phyloP scores from a whole-genome alignment of 2,113 vertebrate genomes.

The Chlamydotis undulata region DNA sequence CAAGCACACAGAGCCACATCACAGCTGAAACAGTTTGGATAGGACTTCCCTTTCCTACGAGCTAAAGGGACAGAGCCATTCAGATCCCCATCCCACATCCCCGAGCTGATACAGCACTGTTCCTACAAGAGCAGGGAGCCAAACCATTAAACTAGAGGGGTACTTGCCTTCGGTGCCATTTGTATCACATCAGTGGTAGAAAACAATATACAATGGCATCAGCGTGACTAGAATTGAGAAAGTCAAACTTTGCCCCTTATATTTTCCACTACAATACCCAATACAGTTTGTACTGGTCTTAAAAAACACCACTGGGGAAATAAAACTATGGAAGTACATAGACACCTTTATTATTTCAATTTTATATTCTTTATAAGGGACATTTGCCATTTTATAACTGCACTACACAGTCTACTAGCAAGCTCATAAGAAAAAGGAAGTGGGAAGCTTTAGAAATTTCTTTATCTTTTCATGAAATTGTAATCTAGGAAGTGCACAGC shows the following conservation, averaged over 20 bases:
- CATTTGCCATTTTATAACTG: neutral
- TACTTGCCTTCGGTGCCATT: neutral
- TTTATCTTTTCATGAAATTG: neutral
- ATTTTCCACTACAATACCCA: neutral
- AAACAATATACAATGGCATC: neutral
- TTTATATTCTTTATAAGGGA: neutral
- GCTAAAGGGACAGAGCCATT: neutral
- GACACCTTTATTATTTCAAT: neutral
- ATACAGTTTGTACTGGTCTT: neutral
- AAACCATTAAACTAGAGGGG: neutral
- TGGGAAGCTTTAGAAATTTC: neutral
- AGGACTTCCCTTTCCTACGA: slow-evolving; percentile 29
- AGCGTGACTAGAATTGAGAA: neutral
- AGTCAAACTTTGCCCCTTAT: neutral
- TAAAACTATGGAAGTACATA: neutral
- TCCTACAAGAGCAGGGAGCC: neutral
- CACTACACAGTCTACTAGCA: neutral
- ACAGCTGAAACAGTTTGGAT: slow-evolving; percentile 13
- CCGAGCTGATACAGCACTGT: neutral
- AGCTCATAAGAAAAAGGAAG: neutral
- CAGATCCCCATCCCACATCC: neutral
- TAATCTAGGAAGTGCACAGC: neutral
- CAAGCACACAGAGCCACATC: neutral
- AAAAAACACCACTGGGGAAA: neutral
- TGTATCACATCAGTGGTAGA: rapidly evolving